Percentiles rank a stretch among this genome's conserved stretches.
phyloP scores from a whole-genome alignment of 2,113 vertebrate genomes.

The Cervus canadensis region DNA sequence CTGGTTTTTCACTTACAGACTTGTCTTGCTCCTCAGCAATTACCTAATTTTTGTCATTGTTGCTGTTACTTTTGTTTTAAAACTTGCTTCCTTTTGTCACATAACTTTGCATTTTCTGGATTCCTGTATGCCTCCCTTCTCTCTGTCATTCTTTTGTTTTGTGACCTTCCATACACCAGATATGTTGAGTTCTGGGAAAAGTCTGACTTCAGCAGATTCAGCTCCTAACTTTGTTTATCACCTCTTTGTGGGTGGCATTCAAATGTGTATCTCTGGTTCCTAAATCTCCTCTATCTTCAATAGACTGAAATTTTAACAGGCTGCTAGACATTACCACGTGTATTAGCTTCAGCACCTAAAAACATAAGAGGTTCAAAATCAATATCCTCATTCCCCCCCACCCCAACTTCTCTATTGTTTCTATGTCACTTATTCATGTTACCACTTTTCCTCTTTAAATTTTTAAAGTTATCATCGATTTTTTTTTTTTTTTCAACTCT shows the following conservation, averaged over 20 bases:
- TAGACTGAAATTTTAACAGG: not conserved
- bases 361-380: not conserved
- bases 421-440: not conserved
- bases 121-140: not conserved
- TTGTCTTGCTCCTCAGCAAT: not conserved
- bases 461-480: not conserved
- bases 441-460: not conserved
- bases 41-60: not conserved
- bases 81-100: not conserved
- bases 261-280: not conserved
- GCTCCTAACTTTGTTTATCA: not conserved
- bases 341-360: not conserved
- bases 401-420: not conserved
- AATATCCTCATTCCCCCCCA: not conserved
- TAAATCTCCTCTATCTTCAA: not conserved
- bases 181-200: not conserved
- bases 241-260: not conserved
- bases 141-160: not conserved
- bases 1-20: not conserved
- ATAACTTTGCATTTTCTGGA: not conserved
- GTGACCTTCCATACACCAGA: not conserved
- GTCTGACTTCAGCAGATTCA: not conserved
- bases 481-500: not conserved
- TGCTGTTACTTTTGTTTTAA: not conserved
- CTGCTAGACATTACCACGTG: not conserved